Percentiles rank a stretch among this genome's conserved stretches.
phyloP scores from a whole-genome alignment of 2,113 vertebrate genomes.

The Scophthalmus maximus region DNA sequence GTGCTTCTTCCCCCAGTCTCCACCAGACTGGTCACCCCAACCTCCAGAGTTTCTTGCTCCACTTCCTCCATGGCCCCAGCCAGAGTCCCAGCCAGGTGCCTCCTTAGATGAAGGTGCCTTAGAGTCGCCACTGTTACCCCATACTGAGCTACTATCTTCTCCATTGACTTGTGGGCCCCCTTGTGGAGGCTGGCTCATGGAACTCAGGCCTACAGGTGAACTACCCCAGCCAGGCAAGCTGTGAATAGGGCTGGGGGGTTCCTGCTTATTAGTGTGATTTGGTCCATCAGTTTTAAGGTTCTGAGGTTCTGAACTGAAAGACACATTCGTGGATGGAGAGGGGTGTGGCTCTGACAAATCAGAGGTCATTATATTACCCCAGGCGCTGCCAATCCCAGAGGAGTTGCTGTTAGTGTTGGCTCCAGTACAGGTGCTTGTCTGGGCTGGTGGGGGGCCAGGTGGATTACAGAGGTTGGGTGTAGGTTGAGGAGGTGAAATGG shows the following conservation, averaged over 20 bases:
- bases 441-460: constrained; percentile 85
- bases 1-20: constrained; percentile 86
- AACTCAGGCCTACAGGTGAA: constrained; percentile 88
- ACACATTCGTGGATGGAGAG: constrained; percentile 95
- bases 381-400: constrained; percentile 87
- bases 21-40: constrained; percentile 77
- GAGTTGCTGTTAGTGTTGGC: constrained; percentile 90
- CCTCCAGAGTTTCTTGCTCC: constrained; percentile 86
- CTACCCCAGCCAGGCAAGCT: constrained; percentile 91
- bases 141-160: constrained; percentile 87
- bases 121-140: constrained; percentile 90
- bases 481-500: constrained; percentile 80
- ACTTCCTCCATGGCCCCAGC: constrained; percentile 84
- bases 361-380: constrained; percentile 91
- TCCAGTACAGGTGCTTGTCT: constrained; percentile 86
- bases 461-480: constrained; percentile 92
- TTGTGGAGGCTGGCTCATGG: constrained; percentile 87
- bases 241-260: constrained; percentile 86
- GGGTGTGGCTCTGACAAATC: constrained; percentile 91
- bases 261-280: constrained; percentile 92
- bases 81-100: constrained; percentile 87
- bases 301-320: constrained; percentile 99
- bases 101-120: constrained; percentile 78
- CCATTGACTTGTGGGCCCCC: constrained; percentile 82
- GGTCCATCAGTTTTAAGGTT: constrained; percentile 99